Conservation (phyloP, 2,113 vertebrate species). For the Athene noctua region DNA sequence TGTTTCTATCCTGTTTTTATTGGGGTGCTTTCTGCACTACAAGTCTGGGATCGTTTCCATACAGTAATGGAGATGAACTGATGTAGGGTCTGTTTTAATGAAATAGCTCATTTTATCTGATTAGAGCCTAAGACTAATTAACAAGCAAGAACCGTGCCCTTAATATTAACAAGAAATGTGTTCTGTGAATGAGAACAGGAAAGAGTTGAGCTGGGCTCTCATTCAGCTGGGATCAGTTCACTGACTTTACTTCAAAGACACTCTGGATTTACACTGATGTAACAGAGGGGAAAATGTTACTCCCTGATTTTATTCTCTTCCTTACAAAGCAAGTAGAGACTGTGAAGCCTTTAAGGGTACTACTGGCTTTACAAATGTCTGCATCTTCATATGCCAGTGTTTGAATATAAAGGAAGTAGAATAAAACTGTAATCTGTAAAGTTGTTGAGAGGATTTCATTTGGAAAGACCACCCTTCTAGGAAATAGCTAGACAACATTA, state of each 20-base stretch:
- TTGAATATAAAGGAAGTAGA: not conserved
- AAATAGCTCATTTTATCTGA: not conserved
- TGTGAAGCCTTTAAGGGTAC: not conserved
- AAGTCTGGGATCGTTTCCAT: not conserved
- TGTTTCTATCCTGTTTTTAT: slow-evolving; percentile 16
- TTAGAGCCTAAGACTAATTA: not conserved
- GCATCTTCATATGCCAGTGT: not conserved
- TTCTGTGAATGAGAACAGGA: not conserved
- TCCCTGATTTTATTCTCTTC: not conserved
- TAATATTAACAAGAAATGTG: not conserved
- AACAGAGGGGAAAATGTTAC: not conserved
- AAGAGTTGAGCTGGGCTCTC: slow-evolving; percentile 6
- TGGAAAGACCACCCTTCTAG: not conserved
- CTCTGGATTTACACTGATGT: slow-evolving; percentile 3
- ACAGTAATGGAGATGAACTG: not conserved
- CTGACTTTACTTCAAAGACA: slow-evolving; percentile 12
- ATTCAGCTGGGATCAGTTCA: not conserved
- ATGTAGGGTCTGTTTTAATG: not conserved
- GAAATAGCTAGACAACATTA: not conserved
- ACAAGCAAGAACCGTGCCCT: not conserved
- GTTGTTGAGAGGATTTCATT: not conserved
- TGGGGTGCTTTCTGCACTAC: not conserved
- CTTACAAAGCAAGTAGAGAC: not conserved
- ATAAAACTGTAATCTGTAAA: not conserved
- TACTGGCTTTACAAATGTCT: not conserved